Evolutionary conservation across 2,113 vertebrate genomes (phyloP).

Genomic region (Uria aalge): DNA sequence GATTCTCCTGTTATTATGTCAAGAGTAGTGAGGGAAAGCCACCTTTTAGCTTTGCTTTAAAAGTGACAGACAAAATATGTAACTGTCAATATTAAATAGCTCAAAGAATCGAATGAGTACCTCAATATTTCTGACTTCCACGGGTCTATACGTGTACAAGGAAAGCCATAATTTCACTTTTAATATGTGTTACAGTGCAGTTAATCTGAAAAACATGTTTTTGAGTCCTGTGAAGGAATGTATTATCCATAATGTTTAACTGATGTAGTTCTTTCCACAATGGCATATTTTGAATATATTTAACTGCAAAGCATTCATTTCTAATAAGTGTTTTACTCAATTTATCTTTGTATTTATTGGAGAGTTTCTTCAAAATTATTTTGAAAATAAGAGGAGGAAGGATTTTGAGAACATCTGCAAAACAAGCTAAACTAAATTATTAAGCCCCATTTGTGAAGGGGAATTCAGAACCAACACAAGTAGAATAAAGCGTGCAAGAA

Average conservation of each 20-base stretch:
- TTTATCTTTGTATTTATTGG: background rate
- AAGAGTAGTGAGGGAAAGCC: background rate
- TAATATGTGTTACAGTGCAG: background rate
- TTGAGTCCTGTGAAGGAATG: background rate
- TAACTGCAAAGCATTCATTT: background rate
- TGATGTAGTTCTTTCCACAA: background rate
- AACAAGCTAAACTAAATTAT: background rate
- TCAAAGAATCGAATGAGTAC: background rate
- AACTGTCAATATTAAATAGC: background rate
- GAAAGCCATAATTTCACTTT: background rate
- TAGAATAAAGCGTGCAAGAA: background rate
- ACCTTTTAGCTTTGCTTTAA: background rate
- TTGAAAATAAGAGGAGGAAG: background rate
- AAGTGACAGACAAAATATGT: background rate
- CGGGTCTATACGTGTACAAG: background rate
- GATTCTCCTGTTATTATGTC: background rate
- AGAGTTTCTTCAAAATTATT: background rate
- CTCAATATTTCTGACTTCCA: background rate
- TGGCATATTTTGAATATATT: background rate
- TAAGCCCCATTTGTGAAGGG: background rate
- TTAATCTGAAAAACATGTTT: background rate
- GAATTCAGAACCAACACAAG: background rate
- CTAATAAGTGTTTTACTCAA: background rate
- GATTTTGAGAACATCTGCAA: background rate
- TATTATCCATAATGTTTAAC: background rate